Conservation (phyloP, 2,888 invertebrate species). For the Eupithecia pulchellata region DNA sequence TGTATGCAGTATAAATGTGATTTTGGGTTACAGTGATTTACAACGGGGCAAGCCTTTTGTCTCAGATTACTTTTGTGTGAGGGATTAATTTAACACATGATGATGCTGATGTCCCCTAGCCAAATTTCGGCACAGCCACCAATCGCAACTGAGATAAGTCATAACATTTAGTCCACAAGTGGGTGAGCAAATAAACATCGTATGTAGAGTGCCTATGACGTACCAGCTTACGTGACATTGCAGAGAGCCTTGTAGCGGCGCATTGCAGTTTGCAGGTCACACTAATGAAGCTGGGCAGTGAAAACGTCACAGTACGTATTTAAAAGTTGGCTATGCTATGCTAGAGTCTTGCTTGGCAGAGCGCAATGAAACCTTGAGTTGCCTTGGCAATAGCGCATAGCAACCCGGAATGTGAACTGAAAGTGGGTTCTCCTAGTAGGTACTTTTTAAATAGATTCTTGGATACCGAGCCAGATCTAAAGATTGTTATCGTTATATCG, state of each 20-base stretch:
- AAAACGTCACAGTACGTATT: constrained; percentile 5
- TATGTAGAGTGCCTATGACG: background rate
- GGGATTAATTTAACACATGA: no score
- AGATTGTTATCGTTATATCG: background rate
- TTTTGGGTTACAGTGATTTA: no score
- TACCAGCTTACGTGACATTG: background rate
- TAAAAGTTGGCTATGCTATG: constrained; percentile 1
- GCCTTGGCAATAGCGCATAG: constrained; percentile 15
- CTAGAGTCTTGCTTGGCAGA: background rate
- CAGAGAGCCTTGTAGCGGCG: background rate
- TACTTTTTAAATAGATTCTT: background rate
- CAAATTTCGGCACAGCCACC: no score
- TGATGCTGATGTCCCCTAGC: no score
- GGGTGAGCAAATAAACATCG: no score
- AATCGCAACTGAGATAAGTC: no score
- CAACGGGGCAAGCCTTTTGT: no score
- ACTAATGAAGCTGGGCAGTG: background rate
- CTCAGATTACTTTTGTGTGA: no score
- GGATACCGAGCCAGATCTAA: background rate
- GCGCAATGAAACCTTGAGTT: constrained; percentile 1
- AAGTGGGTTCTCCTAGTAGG: background rate
- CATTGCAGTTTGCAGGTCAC: background rate
- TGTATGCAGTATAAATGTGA: no score
- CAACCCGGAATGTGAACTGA: constrained; percentile 12
- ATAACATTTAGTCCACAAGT: no score